A percentile compares a stretch with the other conserved stretches of the same genome.
These are phyloP conservation scores for Sylvia atricapilla DNA, from an alignment of 2,113 vertebrate species.

Conservation along the genomic window DNA sequence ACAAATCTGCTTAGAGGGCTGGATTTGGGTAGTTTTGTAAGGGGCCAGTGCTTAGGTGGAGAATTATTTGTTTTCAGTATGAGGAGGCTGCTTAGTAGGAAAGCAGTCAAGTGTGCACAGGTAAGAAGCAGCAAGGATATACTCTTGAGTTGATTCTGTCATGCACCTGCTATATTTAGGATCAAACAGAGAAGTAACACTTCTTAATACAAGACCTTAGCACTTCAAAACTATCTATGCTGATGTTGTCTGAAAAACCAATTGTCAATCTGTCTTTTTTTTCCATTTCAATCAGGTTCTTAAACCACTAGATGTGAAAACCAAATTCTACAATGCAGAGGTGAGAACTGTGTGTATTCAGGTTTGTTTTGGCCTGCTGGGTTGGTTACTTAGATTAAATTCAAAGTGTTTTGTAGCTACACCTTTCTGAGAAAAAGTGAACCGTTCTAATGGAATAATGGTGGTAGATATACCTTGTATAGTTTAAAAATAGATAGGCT, in stretches of 20 bases:
- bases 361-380: neutral
- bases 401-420: neutral
- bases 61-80: neutral
- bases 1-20: neutral
- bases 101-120: neutral
- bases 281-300: constrained; percentile 87
- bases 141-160: neutral
- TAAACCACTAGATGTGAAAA: constrained; percentile 98
- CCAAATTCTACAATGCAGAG: constrained; percentile 99
- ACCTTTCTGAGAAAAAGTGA: neutral
- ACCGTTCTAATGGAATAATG: neutral
- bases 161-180: neutral
- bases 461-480: neutral
- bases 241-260: constrained; percentile 50
- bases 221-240: neutral
- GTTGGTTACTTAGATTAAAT: neutral
- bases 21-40: neutral
- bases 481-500: neutral
- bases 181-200: neutral
- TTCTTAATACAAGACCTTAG: neutral
- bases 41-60: neutral
- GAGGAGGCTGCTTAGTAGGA: neutral
- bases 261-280: constrained; percentile 74
- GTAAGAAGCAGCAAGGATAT: neutral
- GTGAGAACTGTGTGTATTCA: constrained; percentile 57